phyloP scores from a whole-genome alignment of 2,888 invertebrate genomes.

The Dasysyrphus tricinctus region DNA sequence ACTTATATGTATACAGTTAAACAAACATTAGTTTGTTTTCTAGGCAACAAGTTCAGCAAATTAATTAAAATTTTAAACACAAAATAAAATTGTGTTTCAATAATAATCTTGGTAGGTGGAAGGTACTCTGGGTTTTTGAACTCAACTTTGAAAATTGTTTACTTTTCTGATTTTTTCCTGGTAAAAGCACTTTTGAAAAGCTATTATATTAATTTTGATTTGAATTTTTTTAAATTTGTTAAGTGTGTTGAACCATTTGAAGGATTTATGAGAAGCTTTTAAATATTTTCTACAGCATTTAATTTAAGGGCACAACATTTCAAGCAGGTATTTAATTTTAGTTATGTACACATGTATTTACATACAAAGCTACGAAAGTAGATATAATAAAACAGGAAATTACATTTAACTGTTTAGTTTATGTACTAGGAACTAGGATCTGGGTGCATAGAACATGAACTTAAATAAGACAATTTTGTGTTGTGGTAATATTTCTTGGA shows the following conservation, averaged over 20 bases:
- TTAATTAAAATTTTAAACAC: conserved; percentile 58
- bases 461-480: no score
- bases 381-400: no score
- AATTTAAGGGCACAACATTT: no score
- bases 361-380: no score
- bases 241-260: neutral
- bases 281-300: no score
- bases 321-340: no score
- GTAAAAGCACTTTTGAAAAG: neutral
- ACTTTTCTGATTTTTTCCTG: neutral
- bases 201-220: conserved; percentile 7
- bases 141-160: conserved; percentile 13
- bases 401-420: no score
- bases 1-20: neutral
- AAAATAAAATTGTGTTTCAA: conserved; percentile 21
- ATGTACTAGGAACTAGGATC: no score
- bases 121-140: conserved; percentile 41
- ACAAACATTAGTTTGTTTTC: conserved; percentile 46
- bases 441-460: no score
- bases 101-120: no score
- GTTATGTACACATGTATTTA: no score
- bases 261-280: neutral
- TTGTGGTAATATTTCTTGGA: no score
- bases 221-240: neutral
- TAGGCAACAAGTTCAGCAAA: conserved; percentile 64